A percentile compares a stretch with the other conserved stretches of the same genome.
These are phyloP conservation scores for Luidia sarsii DNA, from an alignment of 53 echinoderm and acorn worm species.

Conservation along the genomic window DNA sequence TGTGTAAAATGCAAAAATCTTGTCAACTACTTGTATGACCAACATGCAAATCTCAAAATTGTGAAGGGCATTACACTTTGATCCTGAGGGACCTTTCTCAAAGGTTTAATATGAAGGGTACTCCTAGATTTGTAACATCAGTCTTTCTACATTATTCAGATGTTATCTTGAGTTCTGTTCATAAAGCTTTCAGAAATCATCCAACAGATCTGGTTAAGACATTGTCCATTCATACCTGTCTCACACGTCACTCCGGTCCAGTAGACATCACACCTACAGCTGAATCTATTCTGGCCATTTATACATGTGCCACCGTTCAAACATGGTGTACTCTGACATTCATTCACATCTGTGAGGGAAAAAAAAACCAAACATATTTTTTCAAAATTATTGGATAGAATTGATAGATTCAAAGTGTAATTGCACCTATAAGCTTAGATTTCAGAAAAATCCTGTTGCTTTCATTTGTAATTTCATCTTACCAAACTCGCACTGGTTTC, in stretches of 20 bases:
- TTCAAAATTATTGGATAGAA: not conserved
- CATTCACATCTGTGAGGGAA: constrained; percentile 43
- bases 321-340: constrained; percentile 52
- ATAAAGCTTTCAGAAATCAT: too few species aligned
- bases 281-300: constrained; percentile 5
- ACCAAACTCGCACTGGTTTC: constrained; percentile 59
- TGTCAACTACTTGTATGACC: too few species aligned
- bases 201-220: too few species aligned
- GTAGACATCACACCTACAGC: constrained; percentile 11
- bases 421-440: not conserved
- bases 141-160: too few species aligned
- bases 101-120: too few species aligned
- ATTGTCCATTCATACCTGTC: not conserved
- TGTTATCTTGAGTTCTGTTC: too few species aligned
- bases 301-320: constrained; percentile 42
- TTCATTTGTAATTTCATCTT: constrained; percentile 7
- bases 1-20: too few species aligned
- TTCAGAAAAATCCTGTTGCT: too few species aligned
- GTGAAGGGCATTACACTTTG: too few species aligned
- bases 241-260: constrained; percentile 43
- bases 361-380: not conserved
- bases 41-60: too few species aligned
- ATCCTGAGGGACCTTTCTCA: too few species aligned
- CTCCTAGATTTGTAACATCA: too few species aligned
- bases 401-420: not conserved